phyloP scores from a whole-genome alignment of 2,888 invertebrate genomes.

The Luffia ferchaultella region DNA sequence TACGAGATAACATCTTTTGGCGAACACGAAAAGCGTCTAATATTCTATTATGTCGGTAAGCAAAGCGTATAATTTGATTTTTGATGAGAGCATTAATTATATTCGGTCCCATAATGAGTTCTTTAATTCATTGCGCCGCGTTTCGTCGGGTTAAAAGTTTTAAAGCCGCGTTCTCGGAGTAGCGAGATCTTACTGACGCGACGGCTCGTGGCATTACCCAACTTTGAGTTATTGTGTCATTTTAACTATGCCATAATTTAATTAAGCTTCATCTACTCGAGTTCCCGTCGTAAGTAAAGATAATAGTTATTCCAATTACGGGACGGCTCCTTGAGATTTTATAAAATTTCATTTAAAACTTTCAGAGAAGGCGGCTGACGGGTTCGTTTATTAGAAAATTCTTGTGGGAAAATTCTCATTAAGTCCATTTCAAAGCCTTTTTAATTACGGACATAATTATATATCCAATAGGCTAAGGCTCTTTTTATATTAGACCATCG shows the following conservation, averaged over 20 bases:
- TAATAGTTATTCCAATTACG: not conserved
- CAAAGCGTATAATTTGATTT: not conserved
- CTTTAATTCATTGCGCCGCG: not conserved
- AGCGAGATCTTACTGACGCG: not conserved
- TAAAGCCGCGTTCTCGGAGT: not conserved
- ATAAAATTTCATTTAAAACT: not conserved
- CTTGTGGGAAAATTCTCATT: not conserved
- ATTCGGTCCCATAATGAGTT: not conserved
- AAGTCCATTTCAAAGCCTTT: not conserved
- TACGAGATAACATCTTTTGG: not conserved
- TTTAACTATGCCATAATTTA: not conserved
- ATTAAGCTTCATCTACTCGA: not conserved
- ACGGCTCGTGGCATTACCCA: not conserved
- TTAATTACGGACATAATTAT: not conserved
- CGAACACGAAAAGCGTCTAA: not conserved
- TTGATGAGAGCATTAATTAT: not conserved
- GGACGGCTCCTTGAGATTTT: not conserved
- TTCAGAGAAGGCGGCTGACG: not conserved
- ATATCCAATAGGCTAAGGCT: not conserved
- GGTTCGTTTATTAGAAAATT: not conserved
- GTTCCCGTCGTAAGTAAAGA: not conserved
- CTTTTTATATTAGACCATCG: no score
- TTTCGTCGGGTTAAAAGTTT: not conserved
- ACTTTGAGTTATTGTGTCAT: not conserved
- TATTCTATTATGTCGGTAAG: not conserved